Conservation (phyloP, 2,797 vertebrate genomes). For the Acipenser oxyrinchus region DNA sequence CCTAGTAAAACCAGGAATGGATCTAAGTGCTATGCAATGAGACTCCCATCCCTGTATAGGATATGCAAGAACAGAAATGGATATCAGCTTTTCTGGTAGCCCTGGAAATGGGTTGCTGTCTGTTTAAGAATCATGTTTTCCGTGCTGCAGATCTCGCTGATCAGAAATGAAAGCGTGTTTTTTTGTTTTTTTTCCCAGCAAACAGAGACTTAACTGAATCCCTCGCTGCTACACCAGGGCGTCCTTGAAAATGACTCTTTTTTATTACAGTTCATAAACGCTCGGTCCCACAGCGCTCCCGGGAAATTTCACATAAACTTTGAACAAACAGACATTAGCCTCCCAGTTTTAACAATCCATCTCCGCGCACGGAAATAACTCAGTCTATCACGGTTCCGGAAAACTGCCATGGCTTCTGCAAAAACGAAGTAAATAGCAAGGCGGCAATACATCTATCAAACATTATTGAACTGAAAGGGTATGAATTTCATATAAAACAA, state of each 20-base stretch:
- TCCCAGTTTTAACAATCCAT: conserved; percentile 57
- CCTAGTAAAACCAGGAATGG: not conserved
- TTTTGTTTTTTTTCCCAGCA: conserved; percentile 63
- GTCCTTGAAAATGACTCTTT: conserved; percentile 98
- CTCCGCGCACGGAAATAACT: conserved; percentile 57
- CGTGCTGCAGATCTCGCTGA: conserved; percentile 44
- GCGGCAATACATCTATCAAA: conserved; percentile 61
- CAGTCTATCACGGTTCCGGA: conserved; percentile 64
- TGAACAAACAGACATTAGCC: conserved; percentile 88
- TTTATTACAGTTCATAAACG: conserved; percentile 99
- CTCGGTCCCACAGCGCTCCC: conserved; percentile 76
- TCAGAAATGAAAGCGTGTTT: conserved; percentile 51
- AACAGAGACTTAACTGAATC: conserved; percentile 79
- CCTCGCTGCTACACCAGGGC: conserved; percentile 61
- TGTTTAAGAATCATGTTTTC: conserved; percentile 17
- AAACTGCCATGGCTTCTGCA: conserved; percentile 39
- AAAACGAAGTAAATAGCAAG: conserved; percentile 74
- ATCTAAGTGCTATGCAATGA: not conserved
- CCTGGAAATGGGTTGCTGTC: not conserved
- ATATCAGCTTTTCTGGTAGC: not conserved
- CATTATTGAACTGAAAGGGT: conserved; percentile 73
- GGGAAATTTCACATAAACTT: conserved; percentile 93
- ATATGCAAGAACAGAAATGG: too few species aligned
- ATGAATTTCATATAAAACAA: conserved; percentile 74
- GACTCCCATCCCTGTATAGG: not conserved